These are phyloP conservation scores for Napeogenes inachia DNA, from an alignment of 2,888 invertebrate genomes.

Conservation along the genomic window DNA sequence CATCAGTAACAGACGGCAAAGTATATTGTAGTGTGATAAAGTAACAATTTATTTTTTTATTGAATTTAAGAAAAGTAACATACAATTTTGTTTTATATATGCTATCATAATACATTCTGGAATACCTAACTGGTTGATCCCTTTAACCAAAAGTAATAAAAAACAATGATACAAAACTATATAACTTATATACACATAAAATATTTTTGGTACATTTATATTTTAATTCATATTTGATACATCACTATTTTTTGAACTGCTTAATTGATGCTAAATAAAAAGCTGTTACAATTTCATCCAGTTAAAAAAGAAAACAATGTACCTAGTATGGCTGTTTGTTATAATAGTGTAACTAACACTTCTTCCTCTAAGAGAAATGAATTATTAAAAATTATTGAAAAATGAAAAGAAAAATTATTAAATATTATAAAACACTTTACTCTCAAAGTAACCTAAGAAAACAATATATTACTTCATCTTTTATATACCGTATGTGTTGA, in stretches of 20 bases:
- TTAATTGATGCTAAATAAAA: constrained; percentile 10
- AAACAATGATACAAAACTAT: constrained; percentile 21
- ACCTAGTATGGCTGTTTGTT: background rate
- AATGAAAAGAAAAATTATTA: constrained; percentile 14
- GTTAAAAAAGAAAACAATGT: background rate
- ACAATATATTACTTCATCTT: constrained; percentile 32
- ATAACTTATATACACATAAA: constrained; percentile 42
- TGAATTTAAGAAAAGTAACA: background rate
- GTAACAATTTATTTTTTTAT: background rate
- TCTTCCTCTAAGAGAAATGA: background rate
- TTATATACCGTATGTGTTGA: constrained; percentile 23
- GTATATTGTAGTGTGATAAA: background rate
- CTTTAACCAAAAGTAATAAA: constrained; percentile 22
- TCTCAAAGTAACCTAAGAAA: constrained; percentile 30
- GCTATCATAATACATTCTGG: constrained; percentile 9
- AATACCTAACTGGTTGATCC: constrained; percentile 17
- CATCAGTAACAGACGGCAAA: background rate
- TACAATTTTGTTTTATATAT: constrained; percentile 1
- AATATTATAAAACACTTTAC: constrained; percentile 18
- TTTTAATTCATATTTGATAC: constrained; percentile 33
- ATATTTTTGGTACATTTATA: constrained; percentile 36
- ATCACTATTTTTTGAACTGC: constrained; percentile 23
- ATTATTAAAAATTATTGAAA: constrained; percentile 13
- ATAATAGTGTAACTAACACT: background rate
- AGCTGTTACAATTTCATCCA: background rate